phyloP scores from a whole-genome alignment of 2,113 vertebrate species.

The Anhinga rufa region DNA sequence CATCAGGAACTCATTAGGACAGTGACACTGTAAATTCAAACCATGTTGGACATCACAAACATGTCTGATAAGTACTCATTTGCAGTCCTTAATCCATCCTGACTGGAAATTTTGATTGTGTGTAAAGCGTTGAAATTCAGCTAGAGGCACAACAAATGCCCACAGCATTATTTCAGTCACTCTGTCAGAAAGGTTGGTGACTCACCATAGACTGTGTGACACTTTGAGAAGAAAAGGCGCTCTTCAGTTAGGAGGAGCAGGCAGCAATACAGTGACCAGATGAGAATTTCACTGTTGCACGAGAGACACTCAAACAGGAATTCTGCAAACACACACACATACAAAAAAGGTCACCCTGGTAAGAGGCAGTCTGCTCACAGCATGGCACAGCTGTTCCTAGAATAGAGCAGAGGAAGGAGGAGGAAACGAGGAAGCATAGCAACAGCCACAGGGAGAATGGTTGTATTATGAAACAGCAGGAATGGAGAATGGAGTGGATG shows the following conservation, averaged over 20 bases:
- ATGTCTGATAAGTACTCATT: neutral
- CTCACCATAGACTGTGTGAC: constrained; percentile 94
- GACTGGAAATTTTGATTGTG: neutral
- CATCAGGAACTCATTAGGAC: neutral
- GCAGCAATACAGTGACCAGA: constrained; percentile 88
- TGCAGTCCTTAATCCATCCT: neutral
- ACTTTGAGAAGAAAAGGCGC: constrained; percentile 89
- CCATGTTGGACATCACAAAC: neutral
- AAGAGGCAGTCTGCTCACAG: neutral
- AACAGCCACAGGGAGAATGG: neutral
- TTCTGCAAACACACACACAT: constrained; percentile 60
- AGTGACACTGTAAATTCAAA: neutral
- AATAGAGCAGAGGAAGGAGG: neutral
- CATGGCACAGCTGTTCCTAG: neutral
- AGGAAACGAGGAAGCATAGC: neutral
- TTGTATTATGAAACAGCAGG: neutral
- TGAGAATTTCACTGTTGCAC: constrained; percentile 77
- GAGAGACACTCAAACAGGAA: constrained; percentile 83
- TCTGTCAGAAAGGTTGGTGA: neutral
- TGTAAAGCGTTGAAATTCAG: neutral
- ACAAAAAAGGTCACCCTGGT: neutral
- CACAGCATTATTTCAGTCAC: neutral
- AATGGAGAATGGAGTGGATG: neutral
- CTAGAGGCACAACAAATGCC: neutral
- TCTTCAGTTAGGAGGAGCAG: constrained; percentile 87